Base-by-base conservation (phyloP, 2,113 vertebrate genomes). In the Passer montanus region DNA sequence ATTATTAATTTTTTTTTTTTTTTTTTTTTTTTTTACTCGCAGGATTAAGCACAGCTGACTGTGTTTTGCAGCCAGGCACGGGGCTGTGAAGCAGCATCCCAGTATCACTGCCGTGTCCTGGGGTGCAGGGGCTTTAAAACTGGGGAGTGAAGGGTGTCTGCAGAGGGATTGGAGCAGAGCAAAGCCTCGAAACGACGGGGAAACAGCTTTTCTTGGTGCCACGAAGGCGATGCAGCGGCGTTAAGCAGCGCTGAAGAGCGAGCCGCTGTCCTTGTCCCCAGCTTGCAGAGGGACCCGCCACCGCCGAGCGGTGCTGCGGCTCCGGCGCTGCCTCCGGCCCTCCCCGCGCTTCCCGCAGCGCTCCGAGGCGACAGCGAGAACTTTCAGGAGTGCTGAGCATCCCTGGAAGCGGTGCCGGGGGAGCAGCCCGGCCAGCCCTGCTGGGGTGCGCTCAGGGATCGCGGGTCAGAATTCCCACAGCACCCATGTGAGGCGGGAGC, bases 251-350 rank as follows among this genome's bases (percentile, higher is more conserved):
- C 26, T 66, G 33, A 28, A 4, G 52, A 50, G 41, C 19, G 9
- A 49, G 30, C 37, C 7, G 21, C 3, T 0, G 2, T 44, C 15
- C n/a, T 11, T 14, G 73, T 6, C 35, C 53, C 13, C 6, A 0
- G 1, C 52, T 3, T 92, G 94, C 87, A 89, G 50, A 4, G 22
- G 60, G 49, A 39, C 5, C 13, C 5, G 1, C 19, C 50, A 2
- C 94, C 95, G 35, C 88, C 17, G 59, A 43, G 94, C 33, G 64
- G 89, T 37, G 96, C 96, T 93, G 95, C 73, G 9, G 85, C 43
- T 86, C 56, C 47, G 30, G 55, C 78, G 33, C 62, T 30, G 78
- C 60, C 1, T 41, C 1, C 28, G 2, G 7, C 22, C 21, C 26
- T 68, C 31, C 23, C 50, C 0, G 18, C 6, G 31, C 13, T 56